These are phyloP conservation scores for Automeris io DNA, from an alignment of 2,888 invertebrate genomes.

Conservation along the genomic window DNA sequence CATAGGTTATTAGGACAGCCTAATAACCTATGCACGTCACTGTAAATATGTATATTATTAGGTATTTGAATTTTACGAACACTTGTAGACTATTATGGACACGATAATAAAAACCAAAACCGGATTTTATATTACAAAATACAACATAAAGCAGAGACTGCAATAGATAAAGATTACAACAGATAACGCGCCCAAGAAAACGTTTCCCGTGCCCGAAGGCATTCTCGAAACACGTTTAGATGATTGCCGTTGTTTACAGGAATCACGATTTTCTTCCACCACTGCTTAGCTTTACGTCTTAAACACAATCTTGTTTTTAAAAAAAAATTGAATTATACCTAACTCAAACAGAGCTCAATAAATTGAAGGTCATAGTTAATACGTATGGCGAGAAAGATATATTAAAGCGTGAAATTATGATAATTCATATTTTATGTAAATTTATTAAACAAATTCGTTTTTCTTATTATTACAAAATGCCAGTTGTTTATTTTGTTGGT, in stretches of 20 bases:
- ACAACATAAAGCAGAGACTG: no score
- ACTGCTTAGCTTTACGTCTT: neutral
- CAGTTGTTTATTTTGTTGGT: neutral
- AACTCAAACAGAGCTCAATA: neutral
- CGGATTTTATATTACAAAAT: no score
- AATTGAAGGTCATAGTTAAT: slow-evolving; percentile 7
- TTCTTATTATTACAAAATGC: slow-evolving; percentile 2
- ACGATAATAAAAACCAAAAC: no score
- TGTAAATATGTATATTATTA: no score
- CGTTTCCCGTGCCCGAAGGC: slow-evolving; percentile 1
- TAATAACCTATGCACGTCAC: no score
- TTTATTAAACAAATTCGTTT: neutral
- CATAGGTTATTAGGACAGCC: no score
- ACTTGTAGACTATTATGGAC: no score
- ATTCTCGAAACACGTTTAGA: slow-evolving; percentile 23
- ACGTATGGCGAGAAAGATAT: slow-evolving; percentile 7
- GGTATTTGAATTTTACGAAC: no score
- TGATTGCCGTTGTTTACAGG: slow-evolving; percentile 35
- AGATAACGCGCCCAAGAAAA: neutral
- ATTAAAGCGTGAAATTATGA: slow-evolving; percentile 16
- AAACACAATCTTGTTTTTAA: no score
- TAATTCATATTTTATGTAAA: slow-evolving; percentile 7
- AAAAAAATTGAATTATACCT: neutral
- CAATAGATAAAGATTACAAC: neutral
- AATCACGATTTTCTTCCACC: slow-evolving; percentile 27